A percentile compares a stretch with the other conserved stretches of the same genome.
Evolutionary conservation across 2,113 vertebrate species (phyloP).

Genomic region (Neodontobutis hainanensis): DNA sequence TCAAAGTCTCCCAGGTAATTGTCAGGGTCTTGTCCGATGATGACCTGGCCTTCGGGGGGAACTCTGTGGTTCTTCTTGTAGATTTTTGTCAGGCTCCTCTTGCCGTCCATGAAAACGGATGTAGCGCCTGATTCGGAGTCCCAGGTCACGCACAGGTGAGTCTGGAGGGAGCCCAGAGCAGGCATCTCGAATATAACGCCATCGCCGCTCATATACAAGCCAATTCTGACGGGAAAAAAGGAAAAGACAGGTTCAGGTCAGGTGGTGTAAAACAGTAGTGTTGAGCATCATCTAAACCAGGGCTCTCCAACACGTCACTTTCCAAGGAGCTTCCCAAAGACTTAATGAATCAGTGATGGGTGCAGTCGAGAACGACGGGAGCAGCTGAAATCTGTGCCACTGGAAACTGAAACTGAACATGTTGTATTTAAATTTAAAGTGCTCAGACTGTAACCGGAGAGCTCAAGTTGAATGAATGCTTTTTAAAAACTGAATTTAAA

Average conservation of each 20-base stretch:
- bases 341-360: too few species aligned
- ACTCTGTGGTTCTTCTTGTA: slow-evolving; percentile 9
- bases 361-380: too few species aligned
- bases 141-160: slow-evolving; percentile 58
- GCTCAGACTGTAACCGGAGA: too few species aligned
- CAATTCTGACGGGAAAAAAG: slow-evolving; percentile 19
- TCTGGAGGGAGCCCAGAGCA: slow-evolving; percentile 11
- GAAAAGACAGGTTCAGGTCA: not conserved
- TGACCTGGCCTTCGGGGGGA: rapidly evolving
- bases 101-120: slow-evolving; percentile 29
- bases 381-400: too few species aligned
- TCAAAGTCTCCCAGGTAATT: not conserved
- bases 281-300: too few species aligned
- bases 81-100: slow-evolving; percentile 48
- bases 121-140: slow-evolving; percentile 43
- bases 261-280: too few species aligned
- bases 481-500: too few species aligned
- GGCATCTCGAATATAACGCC: not conserved
- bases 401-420: too few species aligned
- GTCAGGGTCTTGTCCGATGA: slow-evolving; percentile 61
- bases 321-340: too few species aligned
- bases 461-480: too few species aligned
- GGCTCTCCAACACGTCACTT: too few species aligned
- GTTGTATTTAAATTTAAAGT: too few species aligned
- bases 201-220: not conserved